Evolutionary conservation across 2,113 vertebrate species (phyloP).

Genomic region (Hiodon alosoides): DNA sequence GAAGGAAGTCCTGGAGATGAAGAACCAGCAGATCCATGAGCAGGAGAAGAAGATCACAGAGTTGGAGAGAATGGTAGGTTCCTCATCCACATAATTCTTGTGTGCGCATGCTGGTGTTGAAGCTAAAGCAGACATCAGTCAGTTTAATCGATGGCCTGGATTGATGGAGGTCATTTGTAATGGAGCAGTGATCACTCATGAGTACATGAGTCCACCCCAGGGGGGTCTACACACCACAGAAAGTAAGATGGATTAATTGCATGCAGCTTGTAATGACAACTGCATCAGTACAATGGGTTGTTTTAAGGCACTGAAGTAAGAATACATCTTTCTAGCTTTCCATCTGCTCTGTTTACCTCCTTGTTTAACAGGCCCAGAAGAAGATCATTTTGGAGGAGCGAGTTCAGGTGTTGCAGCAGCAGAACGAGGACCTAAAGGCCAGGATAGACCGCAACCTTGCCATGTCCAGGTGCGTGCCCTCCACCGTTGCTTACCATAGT

Average conservation of each 20-base stretch:
- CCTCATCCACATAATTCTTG: background rate
- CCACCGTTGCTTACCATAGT: background rate
- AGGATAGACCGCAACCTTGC: slow-evolving; percentile 86
- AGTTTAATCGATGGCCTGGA: too few species aligned
- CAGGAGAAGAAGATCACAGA: slow-evolving; percentile 92
- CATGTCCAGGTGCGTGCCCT: slow-evolving; percentile 73
- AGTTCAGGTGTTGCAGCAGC: slow-evolving; percentile 87
- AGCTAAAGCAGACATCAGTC: background rate
- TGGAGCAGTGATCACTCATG: too few species aligned
- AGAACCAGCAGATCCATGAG: slow-evolving; percentile 91
- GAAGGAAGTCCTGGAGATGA: slow-evolving; percentile 92
- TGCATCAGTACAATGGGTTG: too few species aligned
- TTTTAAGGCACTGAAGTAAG: too few species aligned
- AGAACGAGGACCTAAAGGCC: slow-evolving; percentile 89
- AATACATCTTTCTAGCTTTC: too few species aligned
- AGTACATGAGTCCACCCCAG: too few species aligned
- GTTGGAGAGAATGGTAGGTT: slow-evolving; percentile 84
- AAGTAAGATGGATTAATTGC: too few species aligned
- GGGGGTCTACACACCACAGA: too few species aligned
- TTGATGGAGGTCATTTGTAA: too few species aligned
- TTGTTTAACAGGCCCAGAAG: slow-evolving; percentile 79
- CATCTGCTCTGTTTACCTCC: slow-evolving; percentile 26
- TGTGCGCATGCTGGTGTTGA: background rate
- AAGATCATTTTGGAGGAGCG: slow-evolving; percentile 87
- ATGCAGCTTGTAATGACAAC: too few species aligned